A percentile compares a stretch with the other conserved stretches of the same genome.
Conservation (phyloP, 2,888 invertebrate genomes). For the Limenitis camilla region DNA sequence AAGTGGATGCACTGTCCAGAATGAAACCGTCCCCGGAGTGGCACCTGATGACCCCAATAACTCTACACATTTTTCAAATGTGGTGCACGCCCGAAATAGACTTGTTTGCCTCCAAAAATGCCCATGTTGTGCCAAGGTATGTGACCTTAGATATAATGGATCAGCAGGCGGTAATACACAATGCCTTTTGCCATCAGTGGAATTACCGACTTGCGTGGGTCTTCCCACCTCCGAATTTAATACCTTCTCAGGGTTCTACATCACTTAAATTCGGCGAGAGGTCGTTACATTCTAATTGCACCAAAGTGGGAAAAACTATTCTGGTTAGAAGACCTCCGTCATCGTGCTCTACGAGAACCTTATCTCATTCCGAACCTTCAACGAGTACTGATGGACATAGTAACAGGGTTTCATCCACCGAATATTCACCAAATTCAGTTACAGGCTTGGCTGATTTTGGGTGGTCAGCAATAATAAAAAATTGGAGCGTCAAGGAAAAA, state of each 20-base stretch:
- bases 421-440: slow-evolving; percentile 11
- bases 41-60: too few species aligned
- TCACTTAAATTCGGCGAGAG: too few species aligned
- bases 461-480: too few species aligned
- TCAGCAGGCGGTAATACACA: slow-evolving; percentile 3
- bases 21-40: too few species aligned
- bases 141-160: too few species aligned
- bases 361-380: slow-evolving; percentile 10
- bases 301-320: slow-evolving; percentile 17
- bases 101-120: slow-evolving; percentile 22
- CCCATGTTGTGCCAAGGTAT: too few species aligned
- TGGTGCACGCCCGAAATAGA: slow-evolving; percentile 23
- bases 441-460: too few species aligned
- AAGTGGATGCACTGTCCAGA: too few species aligned
- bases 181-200: slow-evolving; percentile 31
- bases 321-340: slow-evolving; percentile 26
- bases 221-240: slow-evolving; percentile 32
- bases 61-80: slow-evolving; percentile 19
- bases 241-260: too few species aligned
- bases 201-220: slow-evolving; percentile 27
- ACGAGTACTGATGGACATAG: slow-evolving; percentile 13
- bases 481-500: too few species aligned
- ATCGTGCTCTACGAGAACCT: slow-evolving; percentile 16
- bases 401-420: slow-evolving; percentile 15
- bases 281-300: too few species aligned